phyloP scores from a whole-genome alignment of 2,888 invertebrate genomes.

The Epinotia demarniana region DNA sequence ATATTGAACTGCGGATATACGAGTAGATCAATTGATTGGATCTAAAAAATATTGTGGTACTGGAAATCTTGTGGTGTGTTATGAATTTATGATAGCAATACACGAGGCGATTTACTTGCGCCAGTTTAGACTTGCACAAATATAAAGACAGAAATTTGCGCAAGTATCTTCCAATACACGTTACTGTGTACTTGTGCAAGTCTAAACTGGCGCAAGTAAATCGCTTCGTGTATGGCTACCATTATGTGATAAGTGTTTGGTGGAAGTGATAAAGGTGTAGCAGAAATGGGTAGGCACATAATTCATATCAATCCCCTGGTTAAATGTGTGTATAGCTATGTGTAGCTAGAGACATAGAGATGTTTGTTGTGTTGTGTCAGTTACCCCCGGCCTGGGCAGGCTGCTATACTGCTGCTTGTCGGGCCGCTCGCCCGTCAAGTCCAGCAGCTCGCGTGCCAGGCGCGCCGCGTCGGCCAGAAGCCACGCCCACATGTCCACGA shows the following conservation, averaged over 20 bases:
- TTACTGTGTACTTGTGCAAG: too few relatives aligned
- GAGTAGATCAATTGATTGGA: not conserved
- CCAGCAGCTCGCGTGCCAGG: slow-evolving; percentile 94
- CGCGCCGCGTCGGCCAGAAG: slow-evolving; percentile 95
- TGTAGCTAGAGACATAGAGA: not conserved
- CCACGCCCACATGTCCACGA: slow-evolving; percentile 98
- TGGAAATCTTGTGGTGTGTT: too few relatives aligned
- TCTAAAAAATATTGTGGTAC: not conserved
- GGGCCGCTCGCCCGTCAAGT: slow-evolving; percentile 87
- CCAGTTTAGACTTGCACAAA: too few relatives aligned
- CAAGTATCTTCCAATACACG: too few relatives aligned
- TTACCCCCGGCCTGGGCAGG: slow-evolving; percentile 96
- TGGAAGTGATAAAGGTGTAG: not conserved
- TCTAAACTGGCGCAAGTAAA: too few relatives aligned
- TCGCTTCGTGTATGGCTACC: too few relatives aligned
- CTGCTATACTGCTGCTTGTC: slow-evolving; percentile 91
- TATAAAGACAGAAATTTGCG: too few relatives aligned
- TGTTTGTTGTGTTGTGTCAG: slow-evolving; percentile 55
- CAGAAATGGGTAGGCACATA: not conserved
- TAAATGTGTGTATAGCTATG: not conserved
- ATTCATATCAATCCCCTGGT: not conserved
- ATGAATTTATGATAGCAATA: too few relatives aligned
- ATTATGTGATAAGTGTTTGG: too few relatives aligned
- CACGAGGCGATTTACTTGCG: too few relatives aligned
- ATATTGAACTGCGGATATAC: not conserved